Evolutionary conservation across 2,113 vertebrate species (phyloP).

Genomic region (Grantiella picta): DNA sequence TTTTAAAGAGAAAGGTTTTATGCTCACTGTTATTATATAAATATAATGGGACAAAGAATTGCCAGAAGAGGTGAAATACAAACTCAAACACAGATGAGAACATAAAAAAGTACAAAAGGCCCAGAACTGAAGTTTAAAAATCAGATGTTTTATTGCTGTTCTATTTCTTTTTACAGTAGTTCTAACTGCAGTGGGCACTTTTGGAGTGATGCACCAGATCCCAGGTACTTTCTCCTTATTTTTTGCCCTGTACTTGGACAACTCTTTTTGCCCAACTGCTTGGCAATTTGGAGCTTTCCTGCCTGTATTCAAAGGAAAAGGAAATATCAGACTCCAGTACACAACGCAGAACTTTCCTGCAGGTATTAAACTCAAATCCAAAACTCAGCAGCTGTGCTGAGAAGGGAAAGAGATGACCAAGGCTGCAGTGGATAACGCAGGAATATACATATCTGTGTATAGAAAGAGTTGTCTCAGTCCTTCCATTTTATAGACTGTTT

Average conservation of each 20-base stretch:
- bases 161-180: not conserved
- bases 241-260: not conserved
- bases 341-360: not conserved
- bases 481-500: not conserved
- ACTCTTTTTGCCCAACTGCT: not conserved
- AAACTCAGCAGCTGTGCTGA: not conserved
- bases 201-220: not conserved
- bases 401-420: not conserved
- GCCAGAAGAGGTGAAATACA: not conserved
- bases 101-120: not conserved
- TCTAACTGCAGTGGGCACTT: not conserved
- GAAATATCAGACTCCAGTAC: not conserved
- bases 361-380: not conserved
- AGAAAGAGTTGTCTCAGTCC: not conserved
- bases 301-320: not conserved
- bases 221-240: not conserved
- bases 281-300: not conserved
- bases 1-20: not conserved
- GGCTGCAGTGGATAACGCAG: rapidly evolving
- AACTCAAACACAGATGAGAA: not conserved
- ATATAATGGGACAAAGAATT: not conserved
- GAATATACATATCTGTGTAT: rapidly evolving
- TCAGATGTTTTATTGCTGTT: not conserved
- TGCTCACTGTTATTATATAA: not conserved
- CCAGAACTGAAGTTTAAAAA: not conserved